Percentiles rank a stretch among this genome's conserved stretches.
Conservation (phyloP, 2,113 vertebrate species). For the Tinamus guttatus region DNA sequence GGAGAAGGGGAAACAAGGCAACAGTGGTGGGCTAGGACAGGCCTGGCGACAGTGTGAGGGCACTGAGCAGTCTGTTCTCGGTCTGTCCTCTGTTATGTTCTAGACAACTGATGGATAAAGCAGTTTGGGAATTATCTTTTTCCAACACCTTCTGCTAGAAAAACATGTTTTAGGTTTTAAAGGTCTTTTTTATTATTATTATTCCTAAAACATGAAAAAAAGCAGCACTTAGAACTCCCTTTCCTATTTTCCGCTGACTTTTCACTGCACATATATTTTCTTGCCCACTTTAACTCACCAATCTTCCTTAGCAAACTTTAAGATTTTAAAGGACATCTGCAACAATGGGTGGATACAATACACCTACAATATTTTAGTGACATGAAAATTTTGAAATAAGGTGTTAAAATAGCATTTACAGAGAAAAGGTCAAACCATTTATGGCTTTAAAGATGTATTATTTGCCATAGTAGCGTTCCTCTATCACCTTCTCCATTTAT, state of each 20-base stretch:
- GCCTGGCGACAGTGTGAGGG: not conserved
- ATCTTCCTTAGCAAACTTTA: not conserved
- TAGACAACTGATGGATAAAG: not conserved
- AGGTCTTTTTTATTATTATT: not conserved
- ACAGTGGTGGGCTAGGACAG: rapidly evolving
- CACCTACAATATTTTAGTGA: not conserved
- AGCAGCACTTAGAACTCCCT: not conserved
- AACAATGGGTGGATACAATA: not conserved
- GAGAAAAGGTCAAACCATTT: not conserved
- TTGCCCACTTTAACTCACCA: not conserved
- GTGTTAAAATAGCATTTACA: constrained; percentile 16
- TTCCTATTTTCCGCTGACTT: not conserved
- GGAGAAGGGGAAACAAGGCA: not conserved
- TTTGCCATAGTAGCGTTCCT: not conserved
- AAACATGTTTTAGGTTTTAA: not conserved
- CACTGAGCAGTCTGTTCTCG: not conserved
- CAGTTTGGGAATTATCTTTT: not conserved
- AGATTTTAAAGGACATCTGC: not conserved
- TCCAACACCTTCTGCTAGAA: not conserved
- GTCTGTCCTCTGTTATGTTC: not conserved
- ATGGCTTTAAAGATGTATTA: not conserved
- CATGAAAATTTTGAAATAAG: not conserved
- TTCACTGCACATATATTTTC: not conserved
- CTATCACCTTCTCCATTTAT: not conserved
- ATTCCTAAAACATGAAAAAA: not conserved